Base-by-base conservation (phyloP, 2,113 vertebrate genomes). In the Martes martes region DNA sequence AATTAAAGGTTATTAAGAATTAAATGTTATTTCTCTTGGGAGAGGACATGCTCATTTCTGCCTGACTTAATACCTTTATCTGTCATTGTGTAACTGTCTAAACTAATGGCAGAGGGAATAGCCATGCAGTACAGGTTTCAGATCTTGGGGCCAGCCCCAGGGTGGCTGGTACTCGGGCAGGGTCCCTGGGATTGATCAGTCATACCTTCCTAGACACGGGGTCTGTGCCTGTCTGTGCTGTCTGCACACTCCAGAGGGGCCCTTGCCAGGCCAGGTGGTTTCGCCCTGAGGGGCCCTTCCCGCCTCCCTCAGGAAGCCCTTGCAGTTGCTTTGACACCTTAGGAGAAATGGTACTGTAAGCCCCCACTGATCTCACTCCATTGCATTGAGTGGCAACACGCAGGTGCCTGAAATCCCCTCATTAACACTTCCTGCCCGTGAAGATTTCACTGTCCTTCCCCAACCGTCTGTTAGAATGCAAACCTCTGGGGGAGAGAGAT, bases 41-140 rank as follows among this genome's bases (percentile, higher is more conserved):
- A 96, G 97, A 97, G 96, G 97, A 97, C 76, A 82, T 55, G 93
- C 94, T 96, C 93, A 33, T 80, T 90, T 98, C 97, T 97, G 96
- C 91, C 96, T 96, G 96, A 97, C 97, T 97, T 97, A 86, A 55
- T 84, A 94, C 82, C 57, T 95, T 78, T 82, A 98, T 96, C 73
- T 98, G 96, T 95, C 92, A 94, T 96, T 93, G 96, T 97, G 94
- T 1, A 81, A 97, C 97, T 98, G 86, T 97, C 95, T 96, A 97
- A 97, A 97, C 98, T 97, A 97, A 98, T 97, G 97, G 97, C 83
- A 97, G 85, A 90, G 93, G 87, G 95, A 97, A 95, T 52, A 98
- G 95, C 97, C 95, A 80, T 97, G 93, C 85, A 92, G 97, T 94
- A 97, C 88, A 74, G 91, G 86, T 78, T 93, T 96, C 93, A 96